Evolutionary conservation across 2,797 vertebrate species (phyloP).

Genomic region (Craterocephalus amniculus): DNA sequence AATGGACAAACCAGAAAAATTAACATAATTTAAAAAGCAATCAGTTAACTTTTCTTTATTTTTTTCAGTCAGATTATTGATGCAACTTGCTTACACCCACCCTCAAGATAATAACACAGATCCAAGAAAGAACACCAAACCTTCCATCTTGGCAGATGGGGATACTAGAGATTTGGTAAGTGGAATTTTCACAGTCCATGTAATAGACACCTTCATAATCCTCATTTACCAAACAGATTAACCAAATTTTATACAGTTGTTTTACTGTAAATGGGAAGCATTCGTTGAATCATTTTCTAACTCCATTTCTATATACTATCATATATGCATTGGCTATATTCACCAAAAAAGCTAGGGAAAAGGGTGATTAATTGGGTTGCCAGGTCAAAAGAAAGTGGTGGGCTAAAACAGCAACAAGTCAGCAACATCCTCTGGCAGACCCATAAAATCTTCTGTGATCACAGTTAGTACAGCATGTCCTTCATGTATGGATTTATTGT

Average conservation of each 20-base stretch:
- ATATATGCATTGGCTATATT: too few species aligned
- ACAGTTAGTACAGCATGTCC: slow-evolving; percentile 45
- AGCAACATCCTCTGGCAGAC: slow-evolving; percentile 38
- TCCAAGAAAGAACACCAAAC: slow-evolving; percentile 15
- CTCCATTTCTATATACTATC: background rate
- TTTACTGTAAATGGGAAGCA: background rate
- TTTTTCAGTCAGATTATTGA: background rate
- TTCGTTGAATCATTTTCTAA: background rate
- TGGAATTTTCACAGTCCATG: slow-evolving; percentile 7
- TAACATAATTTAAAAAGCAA: background rate
- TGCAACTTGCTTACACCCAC: slow-evolving; percentile 11
- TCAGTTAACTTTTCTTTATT: background rate
- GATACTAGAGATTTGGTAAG: background rate
- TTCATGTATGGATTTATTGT: slow-evolving; percentile 50
- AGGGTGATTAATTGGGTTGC: background rate
- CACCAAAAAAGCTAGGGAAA: background rate
- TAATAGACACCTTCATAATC: background rate
- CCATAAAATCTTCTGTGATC: slow-evolving; percentile 21
- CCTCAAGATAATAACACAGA: slow-evolving; percentile 5
- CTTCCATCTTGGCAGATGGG: slow-evolving; percentile 2
- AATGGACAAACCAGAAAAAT: background rate
- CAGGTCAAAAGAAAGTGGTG: slow-evolving; percentile 26
- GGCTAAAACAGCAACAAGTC: slow-evolving; percentile 70
- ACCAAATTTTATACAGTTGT: too few species aligned
- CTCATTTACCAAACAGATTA: background rate